phyloP scores from a whole-genome alignment of 2,113 vertebrate species.

The Lontra canadensis region DNA sequence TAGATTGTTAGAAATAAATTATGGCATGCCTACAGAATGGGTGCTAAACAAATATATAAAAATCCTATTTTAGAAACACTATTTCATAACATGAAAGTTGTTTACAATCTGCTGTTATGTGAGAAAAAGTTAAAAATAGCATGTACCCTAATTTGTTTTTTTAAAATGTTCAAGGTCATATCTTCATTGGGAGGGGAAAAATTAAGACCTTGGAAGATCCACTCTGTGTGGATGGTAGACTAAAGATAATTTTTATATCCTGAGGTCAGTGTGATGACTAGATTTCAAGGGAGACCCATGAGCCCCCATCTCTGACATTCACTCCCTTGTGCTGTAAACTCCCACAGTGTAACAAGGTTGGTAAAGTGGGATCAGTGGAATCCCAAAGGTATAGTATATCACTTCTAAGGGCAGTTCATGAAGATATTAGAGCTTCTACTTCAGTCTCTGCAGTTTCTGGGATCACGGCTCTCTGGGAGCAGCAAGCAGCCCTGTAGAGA shows the following conservation, averaged over 20 bases:
- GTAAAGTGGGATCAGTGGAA: not conserved
- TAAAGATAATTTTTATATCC: not conserved
- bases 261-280: not conserved
- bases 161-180: not conserved
- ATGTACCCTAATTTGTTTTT: not conserved
- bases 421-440: not conserved
- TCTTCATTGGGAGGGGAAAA: not conserved
- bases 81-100: not conserved
- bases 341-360: not conserved
- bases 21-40: not conserved
- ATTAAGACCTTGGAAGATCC: not conserved
- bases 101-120: not conserved
- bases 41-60: slow-evolving; percentile 1
- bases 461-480: not conserved
- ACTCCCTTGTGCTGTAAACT: not conserved
- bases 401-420: not conserved
- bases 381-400: not conserved
- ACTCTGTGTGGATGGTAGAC: not conserved
- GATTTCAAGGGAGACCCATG: not conserved
- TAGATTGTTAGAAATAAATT: slow-evolving; percentile 30
- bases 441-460: not conserved
- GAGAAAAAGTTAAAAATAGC: not conserved
- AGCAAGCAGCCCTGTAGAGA: not conserved
- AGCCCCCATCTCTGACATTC: not conserved
- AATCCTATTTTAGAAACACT: not conserved